Base-by-base conservation (phyloP, 2,113 vertebrate species). In the Leucopternis melanops region DNA sequence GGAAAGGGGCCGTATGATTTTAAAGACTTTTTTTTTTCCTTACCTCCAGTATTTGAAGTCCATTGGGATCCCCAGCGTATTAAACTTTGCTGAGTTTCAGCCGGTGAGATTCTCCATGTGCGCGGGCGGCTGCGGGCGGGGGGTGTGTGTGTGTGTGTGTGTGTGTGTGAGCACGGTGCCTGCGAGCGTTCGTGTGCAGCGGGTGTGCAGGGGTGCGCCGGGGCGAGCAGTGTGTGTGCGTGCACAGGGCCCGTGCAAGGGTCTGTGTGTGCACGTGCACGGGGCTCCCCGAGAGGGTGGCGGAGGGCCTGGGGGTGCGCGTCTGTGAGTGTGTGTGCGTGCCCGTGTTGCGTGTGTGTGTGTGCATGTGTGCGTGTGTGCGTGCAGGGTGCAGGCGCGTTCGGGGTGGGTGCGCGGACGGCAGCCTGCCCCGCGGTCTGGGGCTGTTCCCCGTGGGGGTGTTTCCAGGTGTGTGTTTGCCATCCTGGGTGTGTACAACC, bases 391-490 rank as follows among this genome's bases (percentile, higher is more conserved):
- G 88, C 63, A 3, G 83, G 72, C 17, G 1, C 57, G 0, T 11
- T 20, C 9, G 2, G 65, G 45, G 54, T 4, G 58, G 27, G 36
- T 23, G 45, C 1, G 6, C 1, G 20, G 15, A 6, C 2, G 11
- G 38, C 52, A 31, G 47, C 61, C 40, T 14, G 7, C n/a, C 27
- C 40, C 22, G 4, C 34, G 2, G 90, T 10, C 13, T 8, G 47
- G 65, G 59, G 70, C 34, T 10, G 79, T n/a, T 23, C 45, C 45
- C 36, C 21, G 3, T 4, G 22, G 36, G 58, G 67, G 27, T 44
- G 67, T 62, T 74, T 3, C 67, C 92, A 44, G 61, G 61, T 10
- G 22, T 31, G 78, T 72, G 58, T 91, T 89, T 91, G 87, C 81
- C 2, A 11, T 44, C 8, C 22, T 6, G 84, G 92, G 78, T 1